Conservation (phyloP, 2,888 invertebrate genomes). For the Slavum lentiscoides region DNA sequence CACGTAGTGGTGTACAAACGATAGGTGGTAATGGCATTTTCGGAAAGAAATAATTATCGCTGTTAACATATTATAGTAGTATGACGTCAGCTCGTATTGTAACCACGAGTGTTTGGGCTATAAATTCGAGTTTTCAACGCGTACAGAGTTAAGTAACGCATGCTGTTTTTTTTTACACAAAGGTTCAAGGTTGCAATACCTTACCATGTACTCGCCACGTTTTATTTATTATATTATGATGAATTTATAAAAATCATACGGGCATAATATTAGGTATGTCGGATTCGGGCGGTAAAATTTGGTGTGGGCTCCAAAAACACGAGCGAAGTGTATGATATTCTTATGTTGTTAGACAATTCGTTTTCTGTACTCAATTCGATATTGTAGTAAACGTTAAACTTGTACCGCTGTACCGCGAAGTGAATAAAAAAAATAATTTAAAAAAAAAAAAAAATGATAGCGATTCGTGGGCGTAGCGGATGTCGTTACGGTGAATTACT, state of each 20-base stretch:
- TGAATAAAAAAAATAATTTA: no score
- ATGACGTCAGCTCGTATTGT: constrained; percentile 7
- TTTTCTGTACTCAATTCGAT: no score
- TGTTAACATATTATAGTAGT: not conserved
- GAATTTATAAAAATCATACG: constrained; percentile 25
- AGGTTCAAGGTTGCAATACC: constrained; percentile 25
- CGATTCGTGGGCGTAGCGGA: no score
- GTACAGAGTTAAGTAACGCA: not conserved
- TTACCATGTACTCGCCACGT: not conserved
- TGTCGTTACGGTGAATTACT: no score
- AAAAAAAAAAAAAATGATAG: no score
- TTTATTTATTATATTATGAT: constrained; percentile 10
- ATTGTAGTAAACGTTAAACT: no score
- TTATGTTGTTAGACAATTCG: no score
- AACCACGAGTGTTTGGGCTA: not conserved
- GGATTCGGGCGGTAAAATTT: no score
- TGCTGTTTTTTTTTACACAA: not conserved
- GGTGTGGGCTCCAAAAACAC: no score
- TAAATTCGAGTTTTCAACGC: constrained; percentile 15
- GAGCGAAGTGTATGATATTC: no score
- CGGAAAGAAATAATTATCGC: not conserved
- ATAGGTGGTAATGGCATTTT: constrained; percentile 22
- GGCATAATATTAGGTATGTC: no score
- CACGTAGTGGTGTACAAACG: not conserved
- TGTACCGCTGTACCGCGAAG: no score